Base-by-base conservation (phyloP, 2,113 vertebrate species). In the Gymnogyps californianus region DNA sequence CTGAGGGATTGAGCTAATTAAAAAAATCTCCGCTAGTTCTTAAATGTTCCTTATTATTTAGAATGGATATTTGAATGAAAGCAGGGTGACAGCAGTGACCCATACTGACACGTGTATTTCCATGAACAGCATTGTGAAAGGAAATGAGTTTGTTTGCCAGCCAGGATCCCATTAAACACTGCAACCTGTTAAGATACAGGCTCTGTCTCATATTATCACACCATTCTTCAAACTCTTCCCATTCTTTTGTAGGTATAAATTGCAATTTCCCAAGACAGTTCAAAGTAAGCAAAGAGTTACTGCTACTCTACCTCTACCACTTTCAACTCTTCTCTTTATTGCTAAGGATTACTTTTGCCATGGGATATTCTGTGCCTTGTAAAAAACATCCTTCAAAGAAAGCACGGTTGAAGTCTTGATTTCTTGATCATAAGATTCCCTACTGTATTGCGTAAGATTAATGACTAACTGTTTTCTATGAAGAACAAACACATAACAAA, bases 401-500 rank as follows among this genome's bases (percentile, higher is more conserved):
- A 89, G 36, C 34, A 40, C 14, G 7, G 44, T 4, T 90, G 82
- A 93, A 94, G 49, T 90, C 88, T 78, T 92, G 47, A 79, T 89
- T 92, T 90, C 82, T 81, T 51, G 22, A 89, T 90, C 75, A 46
- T 52, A 44, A 64, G 58, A 75, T 47, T 81, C 77, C 55, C 88
- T 36, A 24, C 22, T 81, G 42, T 29, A 79, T 36, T 93, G 57
- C 20, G 0, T 15, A 76, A 83, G 72, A 92, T 87, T 87, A 88
- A 96, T 79, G 46, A 83, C 55, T 92, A 49, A 80, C 47, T 83
- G n/a, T 76, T 78, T 95, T 42, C 44, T 62, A 13, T 36, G 57
- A 88, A 96, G 83, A 83, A 84, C 20, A 87, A 83, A 90, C 76
- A 90, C 46, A 40, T 25, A 82, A 93, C 71, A 86, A 88, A 88